A percentile compares a stretch with the other conserved stretches of the same genome.
Conservation (phyloP, 2,888 invertebrate genomes). For the Phoenoteleia sp. region DNA sequence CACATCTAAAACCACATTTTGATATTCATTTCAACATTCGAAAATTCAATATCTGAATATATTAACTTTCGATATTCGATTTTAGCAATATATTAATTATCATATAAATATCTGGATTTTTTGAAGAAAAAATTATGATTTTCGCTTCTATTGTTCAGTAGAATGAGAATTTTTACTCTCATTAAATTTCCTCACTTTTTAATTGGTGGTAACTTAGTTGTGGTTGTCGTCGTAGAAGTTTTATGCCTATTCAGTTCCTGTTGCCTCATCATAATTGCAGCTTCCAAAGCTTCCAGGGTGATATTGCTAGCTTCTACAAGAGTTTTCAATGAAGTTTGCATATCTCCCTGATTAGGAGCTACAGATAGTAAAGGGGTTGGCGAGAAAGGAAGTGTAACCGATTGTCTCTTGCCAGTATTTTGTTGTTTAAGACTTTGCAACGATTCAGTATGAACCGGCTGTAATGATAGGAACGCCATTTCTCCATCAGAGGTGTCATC, state of each 20-base stretch:
- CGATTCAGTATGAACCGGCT: constrained; percentile 78
- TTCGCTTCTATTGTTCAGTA: too few relatives aligned
- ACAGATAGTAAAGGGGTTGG: constrained; percentile 78
- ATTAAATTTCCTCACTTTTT: constrained; percentile 82
- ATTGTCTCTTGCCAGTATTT: constrained; percentile 79
- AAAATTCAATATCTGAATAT: too few relatives aligned
- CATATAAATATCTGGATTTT: too few relatives aligned
- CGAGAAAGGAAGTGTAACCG: constrained; percentile 44
- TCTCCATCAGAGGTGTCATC: constrained; percentile 83
- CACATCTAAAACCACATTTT: too few relatives aligned
- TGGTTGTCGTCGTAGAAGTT: constrained; percentile 86
- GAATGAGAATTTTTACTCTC: too few relatives aligned
- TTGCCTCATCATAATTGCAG: constrained; percentile 91
- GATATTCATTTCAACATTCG: too few relatives aligned
- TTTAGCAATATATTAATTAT: too few relatives aligned
- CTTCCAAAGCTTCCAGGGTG: constrained; percentile 92
- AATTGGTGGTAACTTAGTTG: constrained; percentile 85
- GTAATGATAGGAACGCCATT: constrained; percentile 82
- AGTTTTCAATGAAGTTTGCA: constrained; percentile 87
- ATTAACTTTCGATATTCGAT: too few relatives aligned
- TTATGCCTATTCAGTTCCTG: constrained; percentile 90
- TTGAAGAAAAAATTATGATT: too few relatives aligned
- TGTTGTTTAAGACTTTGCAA: constrained; percentile 74
- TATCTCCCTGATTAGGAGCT: constrained; percentile 82
- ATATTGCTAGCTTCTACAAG: constrained; percentile 92